Conservation (phyloP, 2,797 vertebrate genomes). For the Eulemur coronatus region DNA sequence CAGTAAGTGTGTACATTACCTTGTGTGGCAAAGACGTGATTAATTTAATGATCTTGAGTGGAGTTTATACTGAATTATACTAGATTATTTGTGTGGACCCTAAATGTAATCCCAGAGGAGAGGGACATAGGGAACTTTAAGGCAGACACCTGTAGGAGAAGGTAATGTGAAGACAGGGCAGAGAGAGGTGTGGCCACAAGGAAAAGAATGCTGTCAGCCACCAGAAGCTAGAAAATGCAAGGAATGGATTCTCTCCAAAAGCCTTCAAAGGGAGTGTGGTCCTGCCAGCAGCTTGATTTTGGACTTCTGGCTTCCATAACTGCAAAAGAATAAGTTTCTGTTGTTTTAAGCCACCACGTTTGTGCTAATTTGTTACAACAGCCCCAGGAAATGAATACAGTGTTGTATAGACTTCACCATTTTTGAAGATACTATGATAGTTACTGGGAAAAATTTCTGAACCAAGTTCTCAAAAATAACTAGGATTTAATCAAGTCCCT, state of each 20-base stretch:
- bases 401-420: background rate
- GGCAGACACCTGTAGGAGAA: background rate
- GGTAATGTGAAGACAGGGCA: background rate
- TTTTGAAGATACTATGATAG: background rate
- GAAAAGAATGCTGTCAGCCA: background rate
- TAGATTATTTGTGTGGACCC: background rate
- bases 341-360: background rate
- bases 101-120: background rate
- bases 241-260: background rate
- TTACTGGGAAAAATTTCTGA: background rate
- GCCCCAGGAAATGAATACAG: background rate
- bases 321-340: background rate
- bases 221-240: background rate
- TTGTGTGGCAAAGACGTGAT: background rate
- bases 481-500: background rate
- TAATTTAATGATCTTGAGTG: background rate
- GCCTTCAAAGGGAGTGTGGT: background rate
- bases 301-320: background rate
- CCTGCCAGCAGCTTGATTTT: background rate
- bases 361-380: background rate
- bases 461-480: background rate
- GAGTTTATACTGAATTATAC: background rate
- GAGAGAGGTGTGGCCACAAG: background rate
- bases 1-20: background rate
- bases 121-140: background rate